Conservation (phyloP, 2,113 vertebrate genomes). For the Scatophagus argus region DNA sequence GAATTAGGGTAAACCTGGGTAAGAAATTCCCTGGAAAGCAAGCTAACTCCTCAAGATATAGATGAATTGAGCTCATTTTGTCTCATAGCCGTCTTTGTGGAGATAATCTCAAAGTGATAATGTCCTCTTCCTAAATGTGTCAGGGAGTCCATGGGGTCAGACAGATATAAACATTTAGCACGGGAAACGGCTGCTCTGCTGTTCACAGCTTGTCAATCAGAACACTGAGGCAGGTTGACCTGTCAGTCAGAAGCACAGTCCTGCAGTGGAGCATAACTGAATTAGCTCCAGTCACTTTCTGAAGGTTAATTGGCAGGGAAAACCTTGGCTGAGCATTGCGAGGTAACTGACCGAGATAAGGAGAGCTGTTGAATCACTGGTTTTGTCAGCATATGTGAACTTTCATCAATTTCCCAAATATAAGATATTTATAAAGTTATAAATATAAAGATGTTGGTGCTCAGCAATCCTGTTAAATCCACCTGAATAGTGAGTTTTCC, state of each 20-base stretch:
- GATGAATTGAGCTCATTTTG: neutral
- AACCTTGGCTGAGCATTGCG: slow-evolving; percentile 38
- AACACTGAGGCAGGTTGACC: slow-evolving; percentile 47
- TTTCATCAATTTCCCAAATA: slow-evolving; percentile 38
- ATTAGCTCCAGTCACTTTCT: slow-evolving; percentile 66
- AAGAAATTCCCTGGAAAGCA: neutral
- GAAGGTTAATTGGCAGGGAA: slow-evolving; percentile 78
- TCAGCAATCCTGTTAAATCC: slow-evolving; percentile 23
- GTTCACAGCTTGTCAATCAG: slow-evolving; percentile 66
- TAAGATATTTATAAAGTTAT: slow-evolving; percentile 22
- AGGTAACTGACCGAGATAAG: slow-evolving; percentile 66
- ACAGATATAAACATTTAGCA: slow-evolving; percentile 46
- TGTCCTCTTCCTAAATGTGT: slow-evolving; percentile 51
- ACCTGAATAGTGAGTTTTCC: slow-evolving; percentile 11
- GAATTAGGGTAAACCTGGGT: neutral
- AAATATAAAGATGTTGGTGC: neutral
- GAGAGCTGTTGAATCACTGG: slow-evolving; percentile 37
- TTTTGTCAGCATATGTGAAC: slow-evolving; percentile 49
- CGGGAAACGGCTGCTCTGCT: slow-evolving; percentile 28
- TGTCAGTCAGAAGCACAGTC: slow-evolving; percentile 62
- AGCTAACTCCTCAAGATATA: neutral
- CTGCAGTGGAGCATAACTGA: slow-evolving; percentile 61
- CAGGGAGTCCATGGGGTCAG: slow-evolving; percentile 41
- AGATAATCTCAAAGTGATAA: slow-evolving; percentile 58
- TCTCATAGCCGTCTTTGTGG: slow-evolving; percentile 5